Conservation (phyloP, 2,797 vertebrate species). For the Clarias fuscus region DNA sequence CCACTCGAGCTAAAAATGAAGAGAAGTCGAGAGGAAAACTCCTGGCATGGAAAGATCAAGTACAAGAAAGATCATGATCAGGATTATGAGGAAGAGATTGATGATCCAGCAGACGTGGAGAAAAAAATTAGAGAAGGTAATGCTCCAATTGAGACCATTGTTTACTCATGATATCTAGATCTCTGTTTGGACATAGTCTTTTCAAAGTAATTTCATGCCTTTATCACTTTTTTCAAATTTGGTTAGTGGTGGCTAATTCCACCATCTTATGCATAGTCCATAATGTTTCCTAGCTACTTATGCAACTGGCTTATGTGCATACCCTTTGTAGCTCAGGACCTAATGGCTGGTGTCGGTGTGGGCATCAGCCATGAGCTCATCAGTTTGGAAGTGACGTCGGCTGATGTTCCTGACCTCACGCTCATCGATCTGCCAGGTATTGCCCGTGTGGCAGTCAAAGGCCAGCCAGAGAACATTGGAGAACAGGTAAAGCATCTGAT, state of each 20-base stretch:
- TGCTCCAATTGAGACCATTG: too few relatives aligned
- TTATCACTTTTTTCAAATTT: too few relatives aligned
- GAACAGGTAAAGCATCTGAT: constrained; percentile 69
- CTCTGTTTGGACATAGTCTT: too few relatives aligned
- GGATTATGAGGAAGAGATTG: constrained; percentile 30
- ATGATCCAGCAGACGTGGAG: constrained; percentile 58
- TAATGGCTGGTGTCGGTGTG: constrained; percentile 67
- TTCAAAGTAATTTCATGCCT: too few relatives aligned
- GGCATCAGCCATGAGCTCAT: constrained; percentile 82
- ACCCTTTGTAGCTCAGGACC: constrained; percentile 66
- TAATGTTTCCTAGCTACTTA: background rate
- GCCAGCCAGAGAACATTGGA: constrained; percentile 83
- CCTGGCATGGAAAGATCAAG: constrained; percentile 69
- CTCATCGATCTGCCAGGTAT: constrained; percentile 90
- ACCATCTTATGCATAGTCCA: background rate
- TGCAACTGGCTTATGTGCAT: background rate
- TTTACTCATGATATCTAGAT: background rate
- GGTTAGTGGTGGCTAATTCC: background rate
- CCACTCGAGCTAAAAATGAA: constrained; percentile 78
- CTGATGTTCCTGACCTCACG: constrained; percentile 83
- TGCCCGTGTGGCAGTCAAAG: constrained; percentile 77
- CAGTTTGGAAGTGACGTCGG: constrained; percentile 81
- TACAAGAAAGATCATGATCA: constrained; percentile 48
- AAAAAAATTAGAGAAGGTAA: constrained; percentile 57
- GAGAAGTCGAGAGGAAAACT: constrained; percentile 56